Evolutionary conservation across 1,140 invertebrate genomes (phyloP), one percentile per base, ranked within the genome.

Genomic region (Pogonomyrmex californicus): DNA sequence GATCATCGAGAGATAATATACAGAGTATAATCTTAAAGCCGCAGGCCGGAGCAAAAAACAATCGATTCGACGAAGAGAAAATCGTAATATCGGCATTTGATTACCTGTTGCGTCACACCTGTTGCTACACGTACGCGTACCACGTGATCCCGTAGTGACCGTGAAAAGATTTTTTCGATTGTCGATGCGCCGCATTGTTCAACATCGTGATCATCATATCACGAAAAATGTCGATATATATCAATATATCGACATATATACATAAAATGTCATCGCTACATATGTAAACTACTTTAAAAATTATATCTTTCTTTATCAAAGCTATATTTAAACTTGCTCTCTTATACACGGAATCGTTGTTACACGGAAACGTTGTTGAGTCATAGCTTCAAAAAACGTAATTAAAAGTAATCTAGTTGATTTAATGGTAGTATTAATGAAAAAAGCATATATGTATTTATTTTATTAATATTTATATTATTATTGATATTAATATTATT

Each of bases 31-130:
- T 71, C n/a, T 60, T 30, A 12, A 12, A 71, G 60, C 60, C 12
- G 41, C 36, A 23, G 23, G 14, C 17, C 23, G 38, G 30, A 17
- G 23, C 30, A 54, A 51, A 86, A 87, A 51, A 85, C 54, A 63
- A 54, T 60, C 36, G 30, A 66, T 86, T 58, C 75, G 65, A 49
- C 56, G 62, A 90, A 62, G n/a, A 71, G 56, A 23, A 60, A 60
- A 86, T 88, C 71, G 58, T 62, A 77, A 56, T 73, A 54, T 49
- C 14, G n/a, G 56, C 70, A 65, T 88, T 91, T 90, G 86, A 90
- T 90, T 90, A 91, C 92, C 87, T 91, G 88, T 93, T 92, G 91
- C 92, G 75, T 91, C 90, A 92, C 92, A 92, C 92, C 92, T 92
- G 91, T 93, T 92, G 92, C 91, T 77, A 68, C 23, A 58, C 79